Evolutionary conservation across 1,140 invertebrate species (phyloP).

Genomic region (Asbolus verrucosus): DNA sequence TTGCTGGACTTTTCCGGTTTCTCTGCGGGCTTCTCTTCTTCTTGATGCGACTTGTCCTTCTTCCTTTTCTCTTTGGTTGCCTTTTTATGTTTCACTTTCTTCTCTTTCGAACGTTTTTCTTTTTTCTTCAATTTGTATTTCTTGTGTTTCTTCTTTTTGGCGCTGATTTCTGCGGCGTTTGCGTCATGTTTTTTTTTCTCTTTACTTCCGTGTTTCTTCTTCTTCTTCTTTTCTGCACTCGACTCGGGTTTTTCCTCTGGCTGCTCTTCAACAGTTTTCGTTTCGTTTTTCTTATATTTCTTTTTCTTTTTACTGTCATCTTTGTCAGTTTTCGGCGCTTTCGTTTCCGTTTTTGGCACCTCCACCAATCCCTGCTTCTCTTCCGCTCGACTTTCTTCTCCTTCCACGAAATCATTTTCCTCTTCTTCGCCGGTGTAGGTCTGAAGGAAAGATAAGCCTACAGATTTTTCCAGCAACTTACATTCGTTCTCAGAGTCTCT

Average conservation of each 20-base stretch:
- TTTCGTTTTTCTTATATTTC: neutral
- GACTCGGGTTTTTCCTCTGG: neutral
- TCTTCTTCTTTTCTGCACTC: constrained; percentile 19
- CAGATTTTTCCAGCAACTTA: constrained; percentile 58
- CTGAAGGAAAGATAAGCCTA: constrained; percentile 60
- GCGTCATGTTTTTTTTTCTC: constrained; percentile 16
- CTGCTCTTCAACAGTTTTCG: constrained; percentile 4
- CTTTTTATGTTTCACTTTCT: constrained; percentile 41
- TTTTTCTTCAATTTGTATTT: constrained; percentile 50
- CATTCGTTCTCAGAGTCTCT: constrained; percentile 51
- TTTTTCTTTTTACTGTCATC: constrained; percentile 5
- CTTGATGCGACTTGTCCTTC: constrained; percentile 34
- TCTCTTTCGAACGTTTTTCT: constrained; percentile 25
- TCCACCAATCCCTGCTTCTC: neutral
- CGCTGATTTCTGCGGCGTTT: constrained; percentile 48
- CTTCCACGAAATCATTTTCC: constrained; percentile 37
- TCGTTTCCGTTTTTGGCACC: neutral
- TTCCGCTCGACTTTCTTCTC: neutral
- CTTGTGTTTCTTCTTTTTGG: constrained; percentile 48
- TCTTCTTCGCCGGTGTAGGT: constrained; percentile 60
- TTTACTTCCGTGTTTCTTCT: constrained; percentile 8
- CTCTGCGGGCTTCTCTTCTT: constrained; percentile 15
- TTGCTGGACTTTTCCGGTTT: constrained; percentile 30
- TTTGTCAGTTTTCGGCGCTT: neutral
- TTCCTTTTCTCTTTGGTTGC: constrained; percentile 47